A percentile compares a stretch with the other conserved stretches of the same genome.
Conservation (phyloP, 2,113 vertebrate species). For the Microcebus ravelobensis region DNA sequence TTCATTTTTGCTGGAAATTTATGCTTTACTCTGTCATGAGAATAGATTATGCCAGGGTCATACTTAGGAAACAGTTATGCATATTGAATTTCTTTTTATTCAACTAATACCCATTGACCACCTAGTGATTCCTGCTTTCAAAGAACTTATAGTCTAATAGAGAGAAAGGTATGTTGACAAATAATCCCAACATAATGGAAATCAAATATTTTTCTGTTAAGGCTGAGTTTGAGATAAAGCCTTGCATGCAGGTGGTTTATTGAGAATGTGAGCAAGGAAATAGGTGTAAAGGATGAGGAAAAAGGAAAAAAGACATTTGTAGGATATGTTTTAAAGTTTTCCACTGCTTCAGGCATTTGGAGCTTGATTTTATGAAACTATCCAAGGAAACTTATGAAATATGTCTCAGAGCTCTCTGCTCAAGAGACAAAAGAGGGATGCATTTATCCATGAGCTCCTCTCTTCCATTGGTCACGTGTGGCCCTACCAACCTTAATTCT, state of each 20-base stretch:
- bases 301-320: not conserved
- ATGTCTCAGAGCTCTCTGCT: not conserved
- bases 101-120: not conserved
- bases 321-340: not conserved
- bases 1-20: not conserved
- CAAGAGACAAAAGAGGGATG: not conserved
- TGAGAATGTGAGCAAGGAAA: not conserved
- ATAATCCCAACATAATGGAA: not conserved
- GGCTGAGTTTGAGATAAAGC: not conserved
- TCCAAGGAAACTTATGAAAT: not conserved
- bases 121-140: not conserved
- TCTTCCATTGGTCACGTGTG: not conserved
- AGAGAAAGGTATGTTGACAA: not conserved
- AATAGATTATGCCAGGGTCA: not conserved
- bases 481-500: not conserved
- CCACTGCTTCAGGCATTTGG: not conserved
- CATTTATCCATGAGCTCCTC: not conserved
- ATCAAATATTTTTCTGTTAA: not conserved
- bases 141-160: not conserved
- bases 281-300: not conserved
- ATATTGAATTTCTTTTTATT: not conserved
- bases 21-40: not conserved
- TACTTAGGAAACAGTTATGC: not conserved
- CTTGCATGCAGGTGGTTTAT: not conserved
- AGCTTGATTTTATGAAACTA: not conserved